Conservation (phyloP, 2,797 vertebrate species). For the Sebastes alutus region DNA sequence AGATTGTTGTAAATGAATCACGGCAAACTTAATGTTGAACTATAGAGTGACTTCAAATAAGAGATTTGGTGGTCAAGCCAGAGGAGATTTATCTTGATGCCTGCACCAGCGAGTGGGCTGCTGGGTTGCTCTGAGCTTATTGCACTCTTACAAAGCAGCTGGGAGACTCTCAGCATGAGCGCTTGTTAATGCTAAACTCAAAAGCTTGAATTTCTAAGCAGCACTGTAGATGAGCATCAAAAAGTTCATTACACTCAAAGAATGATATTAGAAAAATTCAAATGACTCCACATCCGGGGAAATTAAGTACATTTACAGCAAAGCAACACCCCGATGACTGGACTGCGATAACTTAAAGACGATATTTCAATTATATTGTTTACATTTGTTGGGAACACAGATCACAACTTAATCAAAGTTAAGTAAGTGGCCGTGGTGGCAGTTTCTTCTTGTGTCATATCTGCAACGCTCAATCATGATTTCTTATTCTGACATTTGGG, state of each 20-base stretch:
- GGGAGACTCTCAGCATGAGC: conserved; percentile 59
- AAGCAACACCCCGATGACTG: not conserved
- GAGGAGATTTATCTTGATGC: conserved; percentile 55
- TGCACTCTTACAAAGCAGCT: conserved; percentile 64
- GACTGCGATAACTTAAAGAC: not conserved
- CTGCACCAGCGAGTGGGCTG: conserved; percentile 53
- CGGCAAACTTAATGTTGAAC: conserved; percentile 37
- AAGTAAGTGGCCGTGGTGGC: not conserved
- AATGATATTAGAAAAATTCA: conserved; percentile 55
- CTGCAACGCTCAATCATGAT: not conserved
- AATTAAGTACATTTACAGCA: conserved; percentile 29
- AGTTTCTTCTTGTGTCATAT: not conserved
- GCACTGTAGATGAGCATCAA: conserved; percentile 55
- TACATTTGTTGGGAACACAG: conserved; percentile 10
- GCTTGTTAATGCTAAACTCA: conserved; percentile 68
- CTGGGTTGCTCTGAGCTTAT: conserved; percentile 55
- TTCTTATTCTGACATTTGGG: not conserved
- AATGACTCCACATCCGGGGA: conserved; percentile 25
- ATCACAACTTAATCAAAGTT: conserved; percentile 13
- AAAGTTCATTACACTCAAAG: conserved; percentile 59
- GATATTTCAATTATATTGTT: conserved; percentile 17
- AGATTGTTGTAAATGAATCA: conserved; percentile 40
- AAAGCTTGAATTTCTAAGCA: conserved; percentile 57
- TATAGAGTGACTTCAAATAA: conserved; percentile 46
- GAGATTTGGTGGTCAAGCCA: conserved; percentile 42